Evolutionary conservation across 2,888 invertebrate genomes (phyloP), one percentile per base, ranked within the genome.

Genomic region (Mystacides longicornis): DNA sequence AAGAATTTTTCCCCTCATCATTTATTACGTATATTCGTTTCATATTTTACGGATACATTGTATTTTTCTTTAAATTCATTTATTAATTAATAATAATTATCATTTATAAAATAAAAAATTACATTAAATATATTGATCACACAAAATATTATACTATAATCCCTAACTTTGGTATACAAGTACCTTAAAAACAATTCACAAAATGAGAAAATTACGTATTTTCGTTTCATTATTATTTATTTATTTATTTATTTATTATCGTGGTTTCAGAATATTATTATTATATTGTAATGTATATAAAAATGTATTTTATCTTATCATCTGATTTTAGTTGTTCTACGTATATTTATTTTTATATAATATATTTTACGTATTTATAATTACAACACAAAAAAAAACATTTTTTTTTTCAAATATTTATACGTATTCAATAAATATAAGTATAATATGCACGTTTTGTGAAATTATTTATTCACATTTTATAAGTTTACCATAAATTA

Each of bases 131-230:
- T 55, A 57, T 47, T 52, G 51, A 60, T 60, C 56, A 60, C 58
- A 56, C 50, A 55, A 48, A 46, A 27, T 48, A 49, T 49, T 20
- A 49, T 52, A 49, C 11, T 11, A 37, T 58, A 56, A 60, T 68
- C 68, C 65, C 75, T 77, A 77, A 72, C 77, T 77, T 77, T 77
- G 77, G 77, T 77, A 77, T 77, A 75, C 75, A 60, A 42, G 51
- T 51, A 54, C 37, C 37, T 37, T 45, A 43, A 55, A 33, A 49
- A 56, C 55, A 53, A 56, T 58, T 58, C 58, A 60, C 60, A 60
- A 57, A n/a, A 54, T 59, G 46, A 51, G 52, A 58, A 55, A 60
- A 58, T 60, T 60, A 60, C 60, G 60, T 60, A 60, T 60, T 49
- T 58, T 55, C 56, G 56, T 57, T 49, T 42, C 48, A 31, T 33